These are phyloP conservation scores for Achatina immaculata DNA, from an alignment of 1,140 invertebrate genomes.

Conservation along the genomic window DNA sequence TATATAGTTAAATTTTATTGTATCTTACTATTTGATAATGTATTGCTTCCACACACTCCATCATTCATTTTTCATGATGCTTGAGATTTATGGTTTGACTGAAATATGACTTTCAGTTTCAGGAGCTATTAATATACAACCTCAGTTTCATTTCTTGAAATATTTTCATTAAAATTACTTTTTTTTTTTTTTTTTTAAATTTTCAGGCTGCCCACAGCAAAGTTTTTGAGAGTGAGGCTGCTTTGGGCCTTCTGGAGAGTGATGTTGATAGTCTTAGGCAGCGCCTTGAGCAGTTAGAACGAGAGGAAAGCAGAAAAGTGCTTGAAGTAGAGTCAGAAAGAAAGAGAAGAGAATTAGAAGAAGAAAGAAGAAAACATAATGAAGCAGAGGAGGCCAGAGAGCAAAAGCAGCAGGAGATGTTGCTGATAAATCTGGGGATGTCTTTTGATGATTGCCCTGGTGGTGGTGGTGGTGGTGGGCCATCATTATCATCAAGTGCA, in stretches of 20 bases:
- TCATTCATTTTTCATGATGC: no score
- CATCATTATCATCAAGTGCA: background rate
- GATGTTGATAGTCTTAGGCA: constrained; percentile 5
- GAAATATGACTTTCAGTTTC: no score
- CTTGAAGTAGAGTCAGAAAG: background rate
- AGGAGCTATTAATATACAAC: no score
- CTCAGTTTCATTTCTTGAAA: no score
- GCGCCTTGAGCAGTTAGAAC: background rate
- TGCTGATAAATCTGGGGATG: background rate
- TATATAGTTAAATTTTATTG: no score
- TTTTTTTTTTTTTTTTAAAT: background rate
- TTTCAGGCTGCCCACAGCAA: background rate
- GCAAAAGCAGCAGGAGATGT: background rate
- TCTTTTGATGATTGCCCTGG: background rate
- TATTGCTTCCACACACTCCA: no score
- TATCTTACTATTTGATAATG: no score
- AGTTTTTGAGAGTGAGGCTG: constrained; percentile 10
- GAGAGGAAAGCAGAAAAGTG: background rate
- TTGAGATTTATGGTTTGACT: no score
- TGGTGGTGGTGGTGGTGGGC: background rate
- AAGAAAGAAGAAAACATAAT: background rate
- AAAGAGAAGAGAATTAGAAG: background rate
- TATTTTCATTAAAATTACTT: background rate
- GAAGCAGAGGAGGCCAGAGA: background rate
- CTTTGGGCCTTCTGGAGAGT: background rate